Evolutionary conservation across 2,888 invertebrate genomes (phyloP).

Genomic region (Dusona sp.): DNA sequence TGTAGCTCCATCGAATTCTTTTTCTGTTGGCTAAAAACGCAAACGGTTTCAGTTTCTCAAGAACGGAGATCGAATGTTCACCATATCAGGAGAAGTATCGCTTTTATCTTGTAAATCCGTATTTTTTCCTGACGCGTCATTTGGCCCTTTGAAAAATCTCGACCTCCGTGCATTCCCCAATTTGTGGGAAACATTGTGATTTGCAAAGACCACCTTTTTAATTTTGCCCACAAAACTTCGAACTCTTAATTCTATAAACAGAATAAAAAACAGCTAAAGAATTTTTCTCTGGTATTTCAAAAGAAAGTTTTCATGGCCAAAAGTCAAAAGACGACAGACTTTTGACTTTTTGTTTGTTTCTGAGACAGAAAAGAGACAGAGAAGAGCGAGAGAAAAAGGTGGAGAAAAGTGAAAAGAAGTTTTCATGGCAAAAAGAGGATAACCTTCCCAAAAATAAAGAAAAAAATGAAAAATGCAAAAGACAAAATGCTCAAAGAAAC

Average conservation of each 20-base stretch:
- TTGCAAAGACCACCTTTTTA: not conserved
- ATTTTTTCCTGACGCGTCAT: constrained; percentile 28
- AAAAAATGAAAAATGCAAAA: not conserved
- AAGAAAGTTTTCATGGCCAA: not conserved
- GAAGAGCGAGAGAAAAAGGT: too few species aligned
- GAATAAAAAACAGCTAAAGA: not conserved
- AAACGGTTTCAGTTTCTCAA: constrained; percentile 31
- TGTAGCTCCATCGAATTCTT: constrained; percentile 8
- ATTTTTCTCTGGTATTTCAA: not conserved
- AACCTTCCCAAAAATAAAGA: too few species aligned
- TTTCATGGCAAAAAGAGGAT: not conserved
- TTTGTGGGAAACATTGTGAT: not conserved
- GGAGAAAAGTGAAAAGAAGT: too few species aligned
- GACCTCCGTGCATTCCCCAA: not conserved
- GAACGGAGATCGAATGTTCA: constrained; percentile 41
- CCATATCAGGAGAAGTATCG: constrained; percentile 18
- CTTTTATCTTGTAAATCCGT: constrained; percentile 33
- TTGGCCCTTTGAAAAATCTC: constrained; percentile 43
- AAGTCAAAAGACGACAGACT: not conserved
- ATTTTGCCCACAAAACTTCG: not conserved
- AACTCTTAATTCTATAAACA: not conserved
- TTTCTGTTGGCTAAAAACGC: constrained; percentile 60
- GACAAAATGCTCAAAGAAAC: too few species aligned
- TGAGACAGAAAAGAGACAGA: too few species aligned
- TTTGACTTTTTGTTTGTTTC: too few species aligned